phyloP scores from a whole-genome alignment of 2,888 invertebrate genomes.

The Drepanosiphum platanoidis region DNA sequence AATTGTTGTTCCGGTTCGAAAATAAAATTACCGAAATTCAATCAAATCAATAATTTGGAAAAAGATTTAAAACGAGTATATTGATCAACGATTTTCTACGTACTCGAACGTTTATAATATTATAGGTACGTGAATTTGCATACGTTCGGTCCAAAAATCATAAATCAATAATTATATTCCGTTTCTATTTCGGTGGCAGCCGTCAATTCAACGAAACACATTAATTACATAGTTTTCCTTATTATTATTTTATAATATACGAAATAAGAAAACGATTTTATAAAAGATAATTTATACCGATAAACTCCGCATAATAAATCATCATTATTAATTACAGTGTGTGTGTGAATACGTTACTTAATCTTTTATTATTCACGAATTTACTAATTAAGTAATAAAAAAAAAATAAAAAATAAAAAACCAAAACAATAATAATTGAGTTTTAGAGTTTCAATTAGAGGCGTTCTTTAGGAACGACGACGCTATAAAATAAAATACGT shows the following conservation, averaged over 20 bases:
- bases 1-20: no score
- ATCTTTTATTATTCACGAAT: no score
- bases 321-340: neutral
- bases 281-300: neutral
- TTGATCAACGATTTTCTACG: no score
- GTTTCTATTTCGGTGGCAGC: no score
- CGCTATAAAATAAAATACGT: no score
- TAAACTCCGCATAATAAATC: neutral
- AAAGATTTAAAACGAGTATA: no score
- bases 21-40: no score
- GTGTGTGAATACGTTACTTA: neutral
- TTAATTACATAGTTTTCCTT: slow-evolving; percentile 7
- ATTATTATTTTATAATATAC: slow-evolving; percentile 2
- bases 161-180: neutral
- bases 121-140: neutral
- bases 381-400: neutral
- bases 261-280: neutral
- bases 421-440: no score
- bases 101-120: neutral
- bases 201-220: slow-evolving; percentile 14
- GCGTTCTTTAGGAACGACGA: no score
- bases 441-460: no score
- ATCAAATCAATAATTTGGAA: no score
- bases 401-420: neutral
- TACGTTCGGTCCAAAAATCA: neutral